A percentile compares a stretch with the other conserved stretches of the same genome.
phyloP scores from a whole-genome alignment of 2,888 invertebrate species.

The Nemoura dubitans region DNA sequence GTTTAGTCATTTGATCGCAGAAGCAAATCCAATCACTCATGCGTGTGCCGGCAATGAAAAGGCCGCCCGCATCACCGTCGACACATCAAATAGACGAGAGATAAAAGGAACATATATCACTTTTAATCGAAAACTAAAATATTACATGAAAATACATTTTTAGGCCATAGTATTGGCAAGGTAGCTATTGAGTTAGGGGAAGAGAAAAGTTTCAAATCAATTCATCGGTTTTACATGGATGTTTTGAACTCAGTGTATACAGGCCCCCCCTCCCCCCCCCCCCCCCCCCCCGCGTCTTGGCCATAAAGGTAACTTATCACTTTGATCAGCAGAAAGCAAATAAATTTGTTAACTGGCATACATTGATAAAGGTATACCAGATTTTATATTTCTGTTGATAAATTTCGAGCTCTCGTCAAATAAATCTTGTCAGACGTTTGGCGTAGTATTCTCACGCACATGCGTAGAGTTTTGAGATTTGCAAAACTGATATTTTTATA shows the following conservation, averaged over 20 bases:
- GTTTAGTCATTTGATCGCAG: constrained; percentile 23
- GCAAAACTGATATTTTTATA: background rate
- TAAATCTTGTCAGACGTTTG: background rate
- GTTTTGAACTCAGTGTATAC: background rate
- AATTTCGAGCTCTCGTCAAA: background rate
- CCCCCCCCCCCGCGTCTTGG: background rate
- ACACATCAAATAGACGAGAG: constrained; percentile 18
- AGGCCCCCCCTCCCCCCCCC: too few species aligned
- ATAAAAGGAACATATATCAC: constrained; percentile 15
- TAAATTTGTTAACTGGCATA: background rate
- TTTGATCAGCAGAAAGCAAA: background rate
- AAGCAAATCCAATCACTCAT: constrained; percentile 22
- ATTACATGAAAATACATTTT: background rate
- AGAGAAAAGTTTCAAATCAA: background rate
- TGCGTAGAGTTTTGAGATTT: background rate
- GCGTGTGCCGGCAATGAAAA: background rate
- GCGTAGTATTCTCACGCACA: too few species aligned
- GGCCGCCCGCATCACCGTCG: background rate
- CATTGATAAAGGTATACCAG: background rate
- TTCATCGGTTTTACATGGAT: background rate
- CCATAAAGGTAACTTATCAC: background rate
- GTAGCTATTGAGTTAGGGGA: background rate
- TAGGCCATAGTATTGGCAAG: background rate
- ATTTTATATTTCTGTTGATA: background rate
- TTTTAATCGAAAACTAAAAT: constrained; percentile 15